phyloP scores from a whole-genome alignment of 2,797 vertebrate species.

The Eremophila alpestris region DNA sequence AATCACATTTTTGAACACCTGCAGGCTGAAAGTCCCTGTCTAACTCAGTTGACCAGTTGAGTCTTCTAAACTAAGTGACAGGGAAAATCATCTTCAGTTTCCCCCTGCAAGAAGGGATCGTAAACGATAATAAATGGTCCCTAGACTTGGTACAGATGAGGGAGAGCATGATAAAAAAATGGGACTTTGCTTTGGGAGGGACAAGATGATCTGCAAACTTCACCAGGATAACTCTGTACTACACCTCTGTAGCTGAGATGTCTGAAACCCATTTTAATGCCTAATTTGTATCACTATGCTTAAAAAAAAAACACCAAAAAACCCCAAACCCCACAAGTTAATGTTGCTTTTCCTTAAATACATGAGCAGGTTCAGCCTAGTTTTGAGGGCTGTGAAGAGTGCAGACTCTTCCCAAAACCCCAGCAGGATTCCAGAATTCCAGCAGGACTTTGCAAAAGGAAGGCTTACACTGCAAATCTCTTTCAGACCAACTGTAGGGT shows the following conservation, averaged over 20 bases:
- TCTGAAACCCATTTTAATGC: background rate
- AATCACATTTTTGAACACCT: background rate
- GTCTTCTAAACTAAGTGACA: background rate
- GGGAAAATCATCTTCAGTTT: background rate
- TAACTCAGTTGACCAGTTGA: background rate
- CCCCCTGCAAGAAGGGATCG: background rate
- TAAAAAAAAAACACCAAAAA: background rate
- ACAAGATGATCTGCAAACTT: background rate
- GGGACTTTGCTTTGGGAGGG: background rate
- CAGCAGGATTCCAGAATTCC: background rate
- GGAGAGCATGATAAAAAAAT: background rate
- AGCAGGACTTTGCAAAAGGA: background rate
- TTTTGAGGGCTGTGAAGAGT: background rate
- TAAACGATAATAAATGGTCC: background rate
- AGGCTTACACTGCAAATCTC: background rate
- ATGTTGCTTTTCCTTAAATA: background rate
- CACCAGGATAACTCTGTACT: background rate
- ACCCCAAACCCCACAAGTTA: background rate
- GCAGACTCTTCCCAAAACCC: background rate
- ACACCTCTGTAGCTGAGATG: background rate
- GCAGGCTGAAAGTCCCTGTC: background rate
- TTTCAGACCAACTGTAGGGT: background rate
- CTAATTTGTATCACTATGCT: background rate
- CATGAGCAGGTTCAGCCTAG: background rate
- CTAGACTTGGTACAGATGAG: background rate